A percentile compares a stretch with the other conserved stretches of the same genome.
These are phyloP conservation scores for Leucopsar rothschildi DNA, from an alignment of 2,113 vertebrate species.

Conservation along the genomic window DNA sequence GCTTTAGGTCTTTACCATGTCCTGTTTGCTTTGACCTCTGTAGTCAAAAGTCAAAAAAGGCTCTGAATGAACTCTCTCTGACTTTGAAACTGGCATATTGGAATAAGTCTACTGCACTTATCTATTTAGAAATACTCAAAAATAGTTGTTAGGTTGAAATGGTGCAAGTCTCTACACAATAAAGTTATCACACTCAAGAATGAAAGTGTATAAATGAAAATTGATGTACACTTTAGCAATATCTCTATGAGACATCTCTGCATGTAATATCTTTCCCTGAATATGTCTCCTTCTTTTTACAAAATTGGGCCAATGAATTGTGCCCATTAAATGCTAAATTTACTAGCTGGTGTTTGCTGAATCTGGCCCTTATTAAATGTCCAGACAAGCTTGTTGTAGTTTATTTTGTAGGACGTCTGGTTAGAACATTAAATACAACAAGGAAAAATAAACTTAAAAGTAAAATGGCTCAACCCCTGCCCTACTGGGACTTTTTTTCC, in stretches of 20 bases:
- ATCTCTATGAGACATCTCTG: not conserved
- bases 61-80: not conserved
- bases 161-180: not conserved
- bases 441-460: slow-evolving; percentile 64
- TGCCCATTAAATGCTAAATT: slow-evolving; percentile 45
- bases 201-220: not conserved
- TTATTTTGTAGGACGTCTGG: slow-evolving; percentile 64
- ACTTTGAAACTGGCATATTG: not conserved
- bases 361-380: slow-evolving; percentile 65
- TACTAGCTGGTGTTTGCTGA: slow-evolving; percentile 55
- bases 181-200: not conserved
- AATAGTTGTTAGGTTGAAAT: not conserved
- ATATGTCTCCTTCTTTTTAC: not conserved
- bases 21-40: not conserved
- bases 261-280: not conserved
- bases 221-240: not conserved
- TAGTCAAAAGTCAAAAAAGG: not conserved
- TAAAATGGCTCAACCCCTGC: slow-evolving; percentile 44
- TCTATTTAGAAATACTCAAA: not conserved
- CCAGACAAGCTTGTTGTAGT: slow-evolving; percentile 58
- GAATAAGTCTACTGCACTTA: not conserved
- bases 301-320: slow-evolving; percentile 1
- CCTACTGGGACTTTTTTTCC: slow-evolving; percentile 19
- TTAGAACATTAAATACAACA: slow-evolving; percentile 56
- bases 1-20: not conserved